These are phyloP conservation scores for Phyllostomus discolor DNA, from an alignment of 2,113 vertebrate genomes.

Conservation along the genomic window DNA sequence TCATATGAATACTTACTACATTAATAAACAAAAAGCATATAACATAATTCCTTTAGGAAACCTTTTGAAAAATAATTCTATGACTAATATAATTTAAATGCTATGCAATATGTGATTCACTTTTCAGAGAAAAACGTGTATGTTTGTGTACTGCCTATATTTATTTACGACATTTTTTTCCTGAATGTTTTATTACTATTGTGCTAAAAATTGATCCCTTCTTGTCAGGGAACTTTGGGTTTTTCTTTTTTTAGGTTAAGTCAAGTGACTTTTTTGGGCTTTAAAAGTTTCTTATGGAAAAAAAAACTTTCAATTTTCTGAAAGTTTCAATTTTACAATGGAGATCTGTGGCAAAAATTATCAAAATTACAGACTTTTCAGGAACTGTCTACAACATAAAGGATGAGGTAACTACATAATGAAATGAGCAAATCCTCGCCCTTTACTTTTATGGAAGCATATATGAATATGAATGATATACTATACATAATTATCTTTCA, in stretches of 20 bases:
- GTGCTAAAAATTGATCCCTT: conserved; percentile 19
- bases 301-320: neutral
- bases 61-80: conserved; percentile 4
- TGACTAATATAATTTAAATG: neutral
- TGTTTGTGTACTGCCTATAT: neutral
- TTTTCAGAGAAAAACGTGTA: neutral
- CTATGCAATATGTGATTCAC: neutral
- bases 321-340: conserved; percentile 5
- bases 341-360: neutral
- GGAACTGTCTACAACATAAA: neutral
- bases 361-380: neutral
- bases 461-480: neutral
- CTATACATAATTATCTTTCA: neutral
- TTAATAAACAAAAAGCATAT: neutral
- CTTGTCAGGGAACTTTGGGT: neutral
- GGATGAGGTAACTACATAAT: neutral
- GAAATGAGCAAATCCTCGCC: neutral
- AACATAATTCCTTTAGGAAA: neutral
- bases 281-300: conserved; percentile 5
- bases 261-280: neutral
- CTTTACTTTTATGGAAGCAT: conserved; percentile 13
- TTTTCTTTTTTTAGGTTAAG: neutral
- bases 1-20: neutral
- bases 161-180: neutral
- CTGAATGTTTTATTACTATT: neutral